Conservation (phyloP, 2,888 invertebrate genomes). For the Pyrocoelia pectoralis region DNA sequence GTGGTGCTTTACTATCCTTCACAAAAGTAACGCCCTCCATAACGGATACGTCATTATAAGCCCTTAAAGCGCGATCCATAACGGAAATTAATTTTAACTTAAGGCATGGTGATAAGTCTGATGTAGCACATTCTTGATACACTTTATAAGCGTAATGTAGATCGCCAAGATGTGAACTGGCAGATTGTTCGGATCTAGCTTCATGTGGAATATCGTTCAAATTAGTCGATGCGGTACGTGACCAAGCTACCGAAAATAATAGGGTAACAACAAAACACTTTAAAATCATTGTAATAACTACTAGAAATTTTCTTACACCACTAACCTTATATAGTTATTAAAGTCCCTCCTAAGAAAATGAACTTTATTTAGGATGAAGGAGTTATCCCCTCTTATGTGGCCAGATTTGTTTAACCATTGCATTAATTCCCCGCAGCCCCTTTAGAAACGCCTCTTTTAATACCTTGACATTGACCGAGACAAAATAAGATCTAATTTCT, state of each 20-base stretch:
- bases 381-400: constrained; percentile 44
- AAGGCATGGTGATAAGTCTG: constrained; percentile 75
- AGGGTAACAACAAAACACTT: constrained; percentile 67
- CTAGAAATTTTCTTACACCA: constrained; percentile 58
- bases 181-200: constrained; percentile 50
- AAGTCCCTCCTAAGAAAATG: constrained; percentile 53
- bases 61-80: constrained; percentile 75
- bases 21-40: constrained; percentile 80
- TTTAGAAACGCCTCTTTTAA: constrained; percentile 24
- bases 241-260: constrained; percentile 63
- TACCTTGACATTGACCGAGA: constrained; percentile 52
- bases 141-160: constrained; percentile 78
- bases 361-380: constrained; percentile 50
- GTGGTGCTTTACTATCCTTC: constrained; percentile 62
- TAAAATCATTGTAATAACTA: constrained; percentile 63
- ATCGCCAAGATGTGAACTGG: constrained; percentile 66
- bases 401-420: constrained; percentile 35
- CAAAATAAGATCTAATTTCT: constrained; percentile 54
- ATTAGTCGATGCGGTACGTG: constrained; percentile 62
- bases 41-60: constrained; percentile 69
- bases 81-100: constrained; percentile 82
- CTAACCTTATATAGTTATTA: constrained; percentile 52
- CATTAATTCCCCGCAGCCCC: constrained; percentile 19
- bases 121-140: constrained; percentile 80
- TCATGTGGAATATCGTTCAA: constrained; percentile 59